Percentiles rank a stretch among this genome's conserved stretches.
Evolutionary conservation across 2,797 vertebrate genomes (phyloP).

Genomic region (Odontamblyopus lacepedii): DNA sequence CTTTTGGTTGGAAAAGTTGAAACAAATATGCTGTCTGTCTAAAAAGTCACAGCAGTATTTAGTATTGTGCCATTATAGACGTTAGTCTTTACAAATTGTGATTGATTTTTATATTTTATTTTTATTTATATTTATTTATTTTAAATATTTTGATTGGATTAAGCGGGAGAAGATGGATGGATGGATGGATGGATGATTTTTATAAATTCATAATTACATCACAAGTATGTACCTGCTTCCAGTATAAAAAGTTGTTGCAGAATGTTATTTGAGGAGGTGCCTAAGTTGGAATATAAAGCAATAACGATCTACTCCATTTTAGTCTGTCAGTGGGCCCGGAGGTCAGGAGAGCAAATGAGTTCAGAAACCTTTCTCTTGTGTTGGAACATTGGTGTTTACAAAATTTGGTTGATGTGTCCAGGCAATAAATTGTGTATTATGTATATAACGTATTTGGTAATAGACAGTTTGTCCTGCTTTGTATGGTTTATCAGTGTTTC

Average conservation of each 20-base stretch:
- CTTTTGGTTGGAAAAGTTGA: not conserved
- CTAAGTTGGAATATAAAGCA: not conserved
- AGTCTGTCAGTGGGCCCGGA: not conserved
- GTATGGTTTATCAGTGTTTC: not conserved
- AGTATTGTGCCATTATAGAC: not conserved
- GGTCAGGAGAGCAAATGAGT: not conserved
- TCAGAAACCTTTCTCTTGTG: not conserved
- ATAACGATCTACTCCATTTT: not conserved
- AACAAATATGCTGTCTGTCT: not conserved
- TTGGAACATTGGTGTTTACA: not conserved
- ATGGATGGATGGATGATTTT: too few species aligned
- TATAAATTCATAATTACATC: not conserved
- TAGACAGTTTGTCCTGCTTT: not conserved
- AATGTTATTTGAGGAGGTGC: not conserved
- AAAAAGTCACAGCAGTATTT: not conserved
- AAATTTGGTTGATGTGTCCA: not conserved
- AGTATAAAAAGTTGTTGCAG: not conserved
- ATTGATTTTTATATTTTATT: not conserved
- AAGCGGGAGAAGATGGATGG: too few species aligned
- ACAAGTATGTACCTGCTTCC: not conserved
- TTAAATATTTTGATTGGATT: too few species aligned
- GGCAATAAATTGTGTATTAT: not conserved
- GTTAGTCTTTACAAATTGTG: not conserved
- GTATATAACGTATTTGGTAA: not conserved
- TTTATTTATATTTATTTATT: too few species aligned